These are phyloP conservation scores for Phenganax subtilis DNA, from an alignment of 92 coral and sea anemone species.

Conservation along the genomic window DNA sequence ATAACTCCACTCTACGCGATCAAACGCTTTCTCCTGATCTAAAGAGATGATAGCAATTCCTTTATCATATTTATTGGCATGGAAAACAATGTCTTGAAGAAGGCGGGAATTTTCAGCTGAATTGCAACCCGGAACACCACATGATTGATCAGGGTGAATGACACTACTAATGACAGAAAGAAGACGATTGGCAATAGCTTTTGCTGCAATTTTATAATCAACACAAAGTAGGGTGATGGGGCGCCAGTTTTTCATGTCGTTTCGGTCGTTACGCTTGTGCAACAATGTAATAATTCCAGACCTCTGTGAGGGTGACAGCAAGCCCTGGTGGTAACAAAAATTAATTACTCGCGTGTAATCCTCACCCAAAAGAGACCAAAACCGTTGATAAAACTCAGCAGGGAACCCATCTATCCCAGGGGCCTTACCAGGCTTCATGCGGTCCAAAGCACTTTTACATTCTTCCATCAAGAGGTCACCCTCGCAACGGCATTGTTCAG, in stretches of 20 bases:
- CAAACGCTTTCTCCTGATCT: not conserved
- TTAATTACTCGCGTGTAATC: not conserved
- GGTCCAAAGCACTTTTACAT: conserved; percentile 24
- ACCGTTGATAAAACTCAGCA: not conserved
- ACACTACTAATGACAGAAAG: not conserved
- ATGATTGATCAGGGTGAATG: not conserved
- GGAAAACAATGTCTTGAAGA: not conserved
- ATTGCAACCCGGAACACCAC: not conserved
- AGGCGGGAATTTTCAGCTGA: not conserved
- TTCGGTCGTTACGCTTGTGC: not conserved
- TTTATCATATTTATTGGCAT: not conserved
- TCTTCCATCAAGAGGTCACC: conserved; percentile 15
- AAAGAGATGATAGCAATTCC: not conserved
- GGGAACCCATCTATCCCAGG: conserved; percentile 29
- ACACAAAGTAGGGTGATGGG: not conserved
- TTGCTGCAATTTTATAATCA: not conserved
- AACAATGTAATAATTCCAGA: not conserved
- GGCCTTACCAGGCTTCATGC: conserved; percentile 28
- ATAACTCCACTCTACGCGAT: not conserved
- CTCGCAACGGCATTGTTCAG: conserved; percentile 17
- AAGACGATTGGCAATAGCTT: not conserved
- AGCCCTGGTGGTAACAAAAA: not conserved
- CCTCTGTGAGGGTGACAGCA: not conserved
- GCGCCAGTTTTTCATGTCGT: not conserved
- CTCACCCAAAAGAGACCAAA: not conserved